phyloP scores from a whole-genome alignment of 92 coral and sea anemone genomes.

The Actinernus sp. region DNA sequence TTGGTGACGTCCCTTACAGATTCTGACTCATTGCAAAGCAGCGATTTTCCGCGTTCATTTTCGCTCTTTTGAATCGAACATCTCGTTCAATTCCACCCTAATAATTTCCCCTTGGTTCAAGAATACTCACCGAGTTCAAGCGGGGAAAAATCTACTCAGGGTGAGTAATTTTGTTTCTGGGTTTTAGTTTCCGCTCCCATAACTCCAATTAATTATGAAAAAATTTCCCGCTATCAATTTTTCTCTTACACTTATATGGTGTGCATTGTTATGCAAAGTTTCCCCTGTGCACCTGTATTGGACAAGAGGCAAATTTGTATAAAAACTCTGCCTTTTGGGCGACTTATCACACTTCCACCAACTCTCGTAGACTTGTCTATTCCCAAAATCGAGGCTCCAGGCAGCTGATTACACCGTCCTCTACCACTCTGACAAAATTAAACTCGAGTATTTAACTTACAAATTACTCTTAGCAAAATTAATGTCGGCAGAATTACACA shows the following conservation, averaged over 20 bases:
- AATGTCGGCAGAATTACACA: conserved; percentile 25
- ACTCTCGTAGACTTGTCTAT: conserved; percentile 20
- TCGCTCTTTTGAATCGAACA: conserved; percentile 15
- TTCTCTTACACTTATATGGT: conserved; percentile 94
- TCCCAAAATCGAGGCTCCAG: conserved; percentile 10
- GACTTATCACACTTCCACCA: conserved; percentile 79
- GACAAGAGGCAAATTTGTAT: conserved; percentile 84
- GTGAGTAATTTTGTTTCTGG: conserved; percentile 76
- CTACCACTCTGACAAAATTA: conserved; percentile 71
- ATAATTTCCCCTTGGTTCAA: conserved; percentile 20
- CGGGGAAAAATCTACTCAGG: conserved; percentile 52
- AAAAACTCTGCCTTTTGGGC: conserved; percentile 93
- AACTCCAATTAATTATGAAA: conserved; percentile 94
- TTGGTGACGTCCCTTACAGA: conserved; percentile 78
- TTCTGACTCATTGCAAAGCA: conserved; percentile 20
- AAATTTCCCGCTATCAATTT: conserved; percentile 93
- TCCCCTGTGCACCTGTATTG: conserved; percentile 72
- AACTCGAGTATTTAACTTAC: conserved; percentile 72
- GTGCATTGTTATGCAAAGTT: conserved; percentile 98
- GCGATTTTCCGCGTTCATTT: conserved; percentile 60
- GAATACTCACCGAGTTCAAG: conserved; percentile 25
- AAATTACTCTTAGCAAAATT: conserved; percentile 71
- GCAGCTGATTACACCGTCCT: conserved; percentile 83
- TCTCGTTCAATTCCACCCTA: not conserved
- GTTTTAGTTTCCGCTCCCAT: conserved; percentile 90